Base-by-base conservation (phyloP, 30 jellyfish, hydroid and myxozoan species). In the Aurelia sp. region DNA sequence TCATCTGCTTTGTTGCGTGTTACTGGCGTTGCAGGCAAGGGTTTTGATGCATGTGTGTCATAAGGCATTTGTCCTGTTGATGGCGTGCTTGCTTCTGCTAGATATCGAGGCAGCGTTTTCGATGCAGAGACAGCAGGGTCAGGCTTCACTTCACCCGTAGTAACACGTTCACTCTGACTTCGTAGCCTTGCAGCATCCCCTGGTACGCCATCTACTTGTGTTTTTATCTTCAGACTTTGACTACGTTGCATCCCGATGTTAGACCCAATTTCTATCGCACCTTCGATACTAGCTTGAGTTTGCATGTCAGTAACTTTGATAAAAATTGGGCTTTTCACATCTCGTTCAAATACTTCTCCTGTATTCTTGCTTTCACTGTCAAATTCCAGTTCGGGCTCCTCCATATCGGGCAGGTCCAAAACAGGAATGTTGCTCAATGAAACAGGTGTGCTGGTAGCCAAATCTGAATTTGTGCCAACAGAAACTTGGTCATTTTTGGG, bases 251-350 rank as follows among this genome's bases (percentile, higher is more conserved):
- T 6, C 11, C 11, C 86, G 11, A 53, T 21, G 22, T 18, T 57
- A 11, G 60, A 51, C 7, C 61, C 92, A 13, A 57, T 78, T 6
- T 82, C 79, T 18, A 82, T 17, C 8, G 79, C 30, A 12, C 92
- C 92, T 61, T 82, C 92, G 22, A 82, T 71, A 22, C 85, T 55
- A 44, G 74, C 73, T n/a, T 69, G 84, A 7, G 85, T 68, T 40
- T 69, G 76, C 11, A 41, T 44, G 66, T 82, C 79, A 37, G 92
- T 82, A 11, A 82, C 79, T 82, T 70, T 82, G 86, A 82, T 71
- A 57, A 71, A 82, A 7, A 82, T n/a, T 17, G 92, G 92, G 72
- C 90, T 81, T 55, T 81, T 67, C 16, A 66, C 13, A 61, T 81
- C 59, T 51, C 83, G 44, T 8, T 15, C 77, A 61, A 20, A 8